Evolutionary conservation across 2,113 vertebrate species (phyloP), one percentile per base, ranked within the genome.

Genomic region (Mormyrus lacerda): DNA sequence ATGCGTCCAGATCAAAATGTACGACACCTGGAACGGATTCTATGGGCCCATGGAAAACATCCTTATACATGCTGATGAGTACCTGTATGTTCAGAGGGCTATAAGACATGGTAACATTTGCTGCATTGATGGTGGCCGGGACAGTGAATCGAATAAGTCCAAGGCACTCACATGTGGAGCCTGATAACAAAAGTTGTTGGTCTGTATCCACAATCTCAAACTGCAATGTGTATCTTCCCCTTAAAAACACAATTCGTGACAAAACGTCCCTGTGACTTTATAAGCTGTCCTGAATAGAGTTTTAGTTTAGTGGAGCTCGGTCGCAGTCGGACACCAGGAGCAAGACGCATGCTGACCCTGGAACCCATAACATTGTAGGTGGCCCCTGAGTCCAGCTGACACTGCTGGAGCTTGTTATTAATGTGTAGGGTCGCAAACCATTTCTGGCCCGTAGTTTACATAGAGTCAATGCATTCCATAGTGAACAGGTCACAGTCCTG

Each of bases 91-190:
- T n/a, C n/a, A n/a, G n/a, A n/a, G n/a, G n/a, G n/a, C n/a, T n/a
- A n/a, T n/a, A n/a, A n/a, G n/a, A n/a, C n/a, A n/a, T n/a, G n/a
- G n/a, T n/a, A n/a, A n/a, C n/a, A n/a, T n/a, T n/a, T n/a, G n/a
- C n/a, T n/a, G n/a, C n/a, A n/a, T n/a, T n/a, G n/a, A n/a, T n/a
- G n/a, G n/a, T n/a, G n/a, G n/a, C n/a, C n/a, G n/a, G n/a, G n/a
- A n/a, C n/a, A n/a, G 91, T 91, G 69, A 92, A 89, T 6, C 87
- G 39, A 19, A 91, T 91, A 9, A 91, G 73, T 8, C 91, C 90
- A 19, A 91, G 39, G 1, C 53, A 35, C n/a, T 91, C 65, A 50
- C 55, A 89, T 17, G 90, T 90, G 27, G 88, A 88, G 19, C 90
- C 89, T 13, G 89, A 91, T 8, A 90, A 24, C 24, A 89, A 88